Conservation (phyloP, 2,113 vertebrate species). For the Hyperopisus bebe region DNA sequence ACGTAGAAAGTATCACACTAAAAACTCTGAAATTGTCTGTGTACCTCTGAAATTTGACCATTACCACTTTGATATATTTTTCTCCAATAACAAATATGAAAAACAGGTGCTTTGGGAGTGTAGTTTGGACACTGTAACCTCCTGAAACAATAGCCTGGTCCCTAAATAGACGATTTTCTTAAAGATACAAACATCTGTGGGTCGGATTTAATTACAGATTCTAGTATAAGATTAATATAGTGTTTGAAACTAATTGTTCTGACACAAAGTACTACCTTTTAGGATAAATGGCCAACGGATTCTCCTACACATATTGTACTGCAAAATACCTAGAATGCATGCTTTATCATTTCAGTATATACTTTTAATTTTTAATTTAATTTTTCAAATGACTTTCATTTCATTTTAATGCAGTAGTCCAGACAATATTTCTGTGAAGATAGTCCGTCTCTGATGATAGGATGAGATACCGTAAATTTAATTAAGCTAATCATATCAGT, state of each 20-base stretch:
- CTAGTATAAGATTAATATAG: not conserved
- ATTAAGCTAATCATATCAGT: not conserved
- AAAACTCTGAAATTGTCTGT: conserved; percentile 7
- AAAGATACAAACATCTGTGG: not conserved
- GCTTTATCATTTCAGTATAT: not conserved
- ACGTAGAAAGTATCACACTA: not conserved
- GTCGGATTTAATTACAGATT: conserved; percentile 5
- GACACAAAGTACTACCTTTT: not conserved
- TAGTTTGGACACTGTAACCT: not conserved
- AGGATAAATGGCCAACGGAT: not conserved
- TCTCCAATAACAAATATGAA: not conserved
- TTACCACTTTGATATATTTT: not conserved
- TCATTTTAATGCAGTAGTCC: not conserved
- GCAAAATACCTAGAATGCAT: not conserved
- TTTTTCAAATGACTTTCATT: not conserved
- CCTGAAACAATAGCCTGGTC: not conserved
- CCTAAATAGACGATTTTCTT: conserved; percentile 2
- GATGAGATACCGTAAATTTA: not conserved
- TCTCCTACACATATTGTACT: not conserved
- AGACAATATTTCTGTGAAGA: not conserved
- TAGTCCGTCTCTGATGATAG: not conserved
- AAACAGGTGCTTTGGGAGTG: not conserved
- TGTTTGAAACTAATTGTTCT: not conserved
- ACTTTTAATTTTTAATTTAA: not conserved
- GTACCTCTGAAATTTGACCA: not conserved